A percentile compares a stretch with the other conserved stretches of the same genome.
Conservation (phyloP, 2,797 vertebrate species). For the Vultur gryphus region DNA sequence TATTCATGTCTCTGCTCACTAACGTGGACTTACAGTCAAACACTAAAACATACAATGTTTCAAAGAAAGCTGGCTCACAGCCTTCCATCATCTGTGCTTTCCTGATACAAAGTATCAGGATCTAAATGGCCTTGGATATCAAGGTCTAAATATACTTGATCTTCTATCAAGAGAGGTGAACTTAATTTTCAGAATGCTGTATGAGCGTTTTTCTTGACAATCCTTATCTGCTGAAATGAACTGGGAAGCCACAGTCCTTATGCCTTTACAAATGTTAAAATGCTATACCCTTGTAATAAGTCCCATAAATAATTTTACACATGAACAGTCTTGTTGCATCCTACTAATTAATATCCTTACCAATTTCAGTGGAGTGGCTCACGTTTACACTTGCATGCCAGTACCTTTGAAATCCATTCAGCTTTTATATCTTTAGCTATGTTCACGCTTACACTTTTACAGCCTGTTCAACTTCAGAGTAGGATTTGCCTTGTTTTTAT, state of each 20-base stretch:
- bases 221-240: neutral
- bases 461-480: neutral
- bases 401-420: neutral
- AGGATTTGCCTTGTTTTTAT: neutral
- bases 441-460: neutral
- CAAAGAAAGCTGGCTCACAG: neutral
- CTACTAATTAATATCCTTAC: neutral
- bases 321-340: neutral
- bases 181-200: neutral
- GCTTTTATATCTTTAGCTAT: neutral
- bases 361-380: neutral
- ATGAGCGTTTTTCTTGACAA: neutral
- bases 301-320: neutral
- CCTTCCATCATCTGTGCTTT: neutral
- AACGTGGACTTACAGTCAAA: neutral
- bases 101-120: neutral
- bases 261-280: neutral
- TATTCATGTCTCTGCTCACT: neutral
- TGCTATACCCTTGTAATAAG: neutral
- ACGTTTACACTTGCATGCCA: neutral
- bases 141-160: neutral
- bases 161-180: neutral
- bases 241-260: neutral
- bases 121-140: neutral
- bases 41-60: neutral